phyloP scores from a whole-genome alignment of 2,113 vertebrate species.

The Chaetops frenatus region DNA sequence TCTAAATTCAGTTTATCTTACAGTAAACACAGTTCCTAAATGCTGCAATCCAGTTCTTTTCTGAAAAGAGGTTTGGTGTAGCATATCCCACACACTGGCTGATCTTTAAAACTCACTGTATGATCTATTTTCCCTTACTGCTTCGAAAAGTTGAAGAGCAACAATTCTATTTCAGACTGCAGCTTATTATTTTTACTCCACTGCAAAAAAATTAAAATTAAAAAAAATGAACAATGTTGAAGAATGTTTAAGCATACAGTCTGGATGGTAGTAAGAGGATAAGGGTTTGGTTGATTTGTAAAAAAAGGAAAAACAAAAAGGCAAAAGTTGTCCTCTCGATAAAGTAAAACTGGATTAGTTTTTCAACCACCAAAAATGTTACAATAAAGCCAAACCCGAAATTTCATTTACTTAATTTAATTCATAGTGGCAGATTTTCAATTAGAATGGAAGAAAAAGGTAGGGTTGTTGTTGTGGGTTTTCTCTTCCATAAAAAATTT shows the following conservation, averaged over 20 bases:
- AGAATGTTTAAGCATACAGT: background rate
- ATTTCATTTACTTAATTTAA: background rate
- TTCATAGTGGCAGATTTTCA: background rate
- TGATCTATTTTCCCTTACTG: slow-evolving; percentile 22
- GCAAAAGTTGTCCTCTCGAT: background rate
- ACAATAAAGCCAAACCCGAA: background rate
- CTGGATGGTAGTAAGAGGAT: background rate
- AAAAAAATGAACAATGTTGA: background rate
- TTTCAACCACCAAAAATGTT: background rate
- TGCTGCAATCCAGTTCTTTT: slow-evolving; percentile 42
- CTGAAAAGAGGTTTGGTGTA: slow-evolving; percentile 23
- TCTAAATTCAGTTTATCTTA: slow-evolving; percentile 56
- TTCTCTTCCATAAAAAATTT: background rate
- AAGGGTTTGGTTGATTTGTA: background rate
- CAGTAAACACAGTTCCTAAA: slow-evolving; percentile 51
- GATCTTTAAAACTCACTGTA: background rate
- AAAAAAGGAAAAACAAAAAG: background rate
- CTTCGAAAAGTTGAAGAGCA: slow-evolving; percentile 21
- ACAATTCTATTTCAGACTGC: slow-evolving; percentile 36
- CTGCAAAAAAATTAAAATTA: background rate
- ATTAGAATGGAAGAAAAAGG: background rate
- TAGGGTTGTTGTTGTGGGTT: fast-evolving
- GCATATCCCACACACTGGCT: slow-evolving; percentile 33
- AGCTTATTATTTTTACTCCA: slow-evolving; percentile 39
- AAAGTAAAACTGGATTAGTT: background rate